These are phyloP conservation scores for Caenorhabditis imperialis DNA, from an alignment of 2,888 invertebrate species.

Conservation along the genomic window DNA sequence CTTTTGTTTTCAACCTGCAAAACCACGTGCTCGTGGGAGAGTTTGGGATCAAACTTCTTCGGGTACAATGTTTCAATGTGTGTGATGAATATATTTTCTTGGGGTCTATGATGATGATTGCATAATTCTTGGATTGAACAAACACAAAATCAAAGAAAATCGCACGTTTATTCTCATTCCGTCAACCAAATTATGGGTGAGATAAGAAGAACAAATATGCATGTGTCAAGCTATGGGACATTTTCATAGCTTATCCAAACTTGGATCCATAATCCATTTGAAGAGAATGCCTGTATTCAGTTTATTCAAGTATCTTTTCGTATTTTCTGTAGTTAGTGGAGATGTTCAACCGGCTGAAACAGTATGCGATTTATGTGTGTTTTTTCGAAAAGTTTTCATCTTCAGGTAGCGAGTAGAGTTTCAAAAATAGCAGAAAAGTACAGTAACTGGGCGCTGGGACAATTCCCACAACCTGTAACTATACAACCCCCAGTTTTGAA, in stretches of 20 bases:
- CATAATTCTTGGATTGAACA: constrained; percentile 1
- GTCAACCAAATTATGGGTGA: constrained; percentile 14
- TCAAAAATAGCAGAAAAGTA: constrained; percentile 42
- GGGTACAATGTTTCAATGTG: too few species aligned
- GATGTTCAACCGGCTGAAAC: constrained; percentile 10
- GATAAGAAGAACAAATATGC: constrained; percentile 21
- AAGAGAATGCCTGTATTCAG: too few species aligned
- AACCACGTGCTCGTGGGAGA: neutral
- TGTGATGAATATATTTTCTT: neutral
- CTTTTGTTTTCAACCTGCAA: neutral
- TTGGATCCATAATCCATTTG: too few species aligned
- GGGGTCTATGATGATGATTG: too few species aligned
- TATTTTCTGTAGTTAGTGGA: constrained; percentile 15
- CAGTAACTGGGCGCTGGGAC: constrained; percentile 51
- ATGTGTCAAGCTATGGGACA: constrained; percentile 31
- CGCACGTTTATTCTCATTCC: constrained; percentile 22
- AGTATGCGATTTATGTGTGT: constrained; percentile 1
- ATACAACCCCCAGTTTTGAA: neutral
- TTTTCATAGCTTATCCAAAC: too few species aligned
- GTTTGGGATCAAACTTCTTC: too few species aligned
- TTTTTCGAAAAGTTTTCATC: neutral
- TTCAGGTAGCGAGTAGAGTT: constrained; percentile 26
- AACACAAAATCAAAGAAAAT: constrained; percentile 15
- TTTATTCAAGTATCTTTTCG: too few species aligned
- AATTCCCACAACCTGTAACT: too few species aligned